phyloP scores from a whole-genome alignment of 1,140 invertebrate species.

The silkworm (Bombyx mori) region ASM3026992v2 NC_085115.1:681501-682000 shows the following conservation, averaged over 20 bases:
- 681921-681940: too few species aligned
- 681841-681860: background rate
- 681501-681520: too few species aligned
- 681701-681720: constrained; percentile 50
- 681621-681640: constrained; percentile 34
- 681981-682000: too few species aligned
- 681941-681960: too few species aligned
- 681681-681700: constrained; percentile 55
- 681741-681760: constrained; percentile 43
- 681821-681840: too few species aligned
- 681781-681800: constrained; percentile 22
- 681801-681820: constrained; percentile 7
- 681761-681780: constrained; percentile 24
- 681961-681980: too few species aligned
- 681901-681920: too few species aligned
- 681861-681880: constrained; percentile 1
- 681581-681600: background rate
- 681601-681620: background rate
- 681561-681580: too few species aligned
- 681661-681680: constrained; percentile 49
- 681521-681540: too few species aligned
- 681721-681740: constrained; percentile 49
- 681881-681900: background rate
- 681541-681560: fast-evolving
- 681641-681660: constrained; percentile 54